phyloP scores from a whole-genome alignment of 1,140 invertebrate species.

The Conopomorpha cramerella region DNA sequence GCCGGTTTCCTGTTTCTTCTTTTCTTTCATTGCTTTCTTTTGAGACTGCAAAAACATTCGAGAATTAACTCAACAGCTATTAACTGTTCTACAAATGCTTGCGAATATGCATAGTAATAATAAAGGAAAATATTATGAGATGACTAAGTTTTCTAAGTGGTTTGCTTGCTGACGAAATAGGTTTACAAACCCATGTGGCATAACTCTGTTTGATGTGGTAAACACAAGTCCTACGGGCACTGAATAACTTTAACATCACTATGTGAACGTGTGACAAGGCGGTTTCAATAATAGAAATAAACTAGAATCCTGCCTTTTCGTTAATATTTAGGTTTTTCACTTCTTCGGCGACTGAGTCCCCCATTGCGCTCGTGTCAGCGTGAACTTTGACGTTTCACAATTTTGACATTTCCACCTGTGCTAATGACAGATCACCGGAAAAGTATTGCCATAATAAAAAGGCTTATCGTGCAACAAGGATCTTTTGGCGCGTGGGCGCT shows the following conservation, averaged over 20 bases:
- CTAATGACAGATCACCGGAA: background rate
- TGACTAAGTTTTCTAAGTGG: background rate
- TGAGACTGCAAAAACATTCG: slow-evolving; percentile 43
- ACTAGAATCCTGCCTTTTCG: slow-evolving; percentile 70
- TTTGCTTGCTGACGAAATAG: slow-evolving; percentile 29
- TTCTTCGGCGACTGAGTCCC: slow-evolving; percentile 57
- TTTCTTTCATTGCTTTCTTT: slow-evolving; percentile 64
- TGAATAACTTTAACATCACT: slow-evolving; percentile 61
- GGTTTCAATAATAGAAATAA: slow-evolving; percentile 33
- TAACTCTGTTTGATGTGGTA: slow-evolving; percentile 49
- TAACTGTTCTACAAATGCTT: no score
- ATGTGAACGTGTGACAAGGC: slow-evolving; percentile 11
- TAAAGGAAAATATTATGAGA: no score
- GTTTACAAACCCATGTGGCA: slow-evolving; percentile 64
- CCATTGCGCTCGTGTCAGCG: slow-evolving; percentile 41
- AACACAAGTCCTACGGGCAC: slow-evolving; percentile 52
- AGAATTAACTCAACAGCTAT: background rate
- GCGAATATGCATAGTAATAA: no score
- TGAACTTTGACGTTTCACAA: slow-evolving; percentile 23
- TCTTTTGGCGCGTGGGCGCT: no score
- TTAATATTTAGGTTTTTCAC: slow-evolving; percentile 64
- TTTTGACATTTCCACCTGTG: no score
- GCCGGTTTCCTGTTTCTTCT: slow-evolving; percentile 56
- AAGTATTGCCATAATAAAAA: no score
- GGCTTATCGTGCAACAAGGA: no score